Conservation (phyloP, 2,888 invertebrate species). For the Melipona bicolor region DNA sequence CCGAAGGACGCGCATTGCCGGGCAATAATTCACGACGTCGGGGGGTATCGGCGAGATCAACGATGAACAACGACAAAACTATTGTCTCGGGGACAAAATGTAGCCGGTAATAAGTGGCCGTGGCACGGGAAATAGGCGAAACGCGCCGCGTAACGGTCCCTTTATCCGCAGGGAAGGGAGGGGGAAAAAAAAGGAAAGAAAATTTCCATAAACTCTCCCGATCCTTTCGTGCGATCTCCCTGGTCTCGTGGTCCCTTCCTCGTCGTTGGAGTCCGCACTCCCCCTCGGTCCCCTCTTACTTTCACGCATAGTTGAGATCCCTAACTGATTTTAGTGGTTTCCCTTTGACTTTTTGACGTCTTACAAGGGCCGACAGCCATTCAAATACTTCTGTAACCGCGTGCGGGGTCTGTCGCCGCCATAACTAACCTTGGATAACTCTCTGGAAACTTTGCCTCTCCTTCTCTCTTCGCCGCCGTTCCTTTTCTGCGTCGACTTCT, state of each 20-base stretch:
- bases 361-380: conserved; percentile 83
- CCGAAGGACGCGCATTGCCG: conserved; percentile 43
- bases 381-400: conserved; percentile 83
- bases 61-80: conserved; percentile 58
- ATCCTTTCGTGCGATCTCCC: conserved; percentile 66
- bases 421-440: conserved; percentile 83
- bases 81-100: conserved; percentile 69
- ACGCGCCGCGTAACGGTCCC: conserved; percentile 69
- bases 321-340: conserved; percentile 84
- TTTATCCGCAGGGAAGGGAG: background rate
- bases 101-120: conserved; percentile 63
- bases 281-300: conserved; percentile 60
- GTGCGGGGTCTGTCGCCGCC: conserved; percentile 75
- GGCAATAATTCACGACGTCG: conserved; percentile 56
- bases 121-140: conserved; percentile 64
- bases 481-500: conserved; percentile 14
- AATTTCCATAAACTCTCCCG: conserved; percentile 79
- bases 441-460: conserved; percentile 57
- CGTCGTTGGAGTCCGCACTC: conserved; percentile 40
- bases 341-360: conserved; percentile 84
- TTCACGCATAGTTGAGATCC: conserved; percentile 81
- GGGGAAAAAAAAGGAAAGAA: conserved; percentile 66
- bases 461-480: conserved; percentile 58
- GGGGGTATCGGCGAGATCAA: conserved; percentile 57
- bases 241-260: conserved; percentile 37